Percentiles rank a stretch among this genome's conserved stretches.
These are phyloP conservation scores for Alectura lathami DNA, from an alignment of 2,113 vertebrate species.

Conservation along the genomic window DNA sequence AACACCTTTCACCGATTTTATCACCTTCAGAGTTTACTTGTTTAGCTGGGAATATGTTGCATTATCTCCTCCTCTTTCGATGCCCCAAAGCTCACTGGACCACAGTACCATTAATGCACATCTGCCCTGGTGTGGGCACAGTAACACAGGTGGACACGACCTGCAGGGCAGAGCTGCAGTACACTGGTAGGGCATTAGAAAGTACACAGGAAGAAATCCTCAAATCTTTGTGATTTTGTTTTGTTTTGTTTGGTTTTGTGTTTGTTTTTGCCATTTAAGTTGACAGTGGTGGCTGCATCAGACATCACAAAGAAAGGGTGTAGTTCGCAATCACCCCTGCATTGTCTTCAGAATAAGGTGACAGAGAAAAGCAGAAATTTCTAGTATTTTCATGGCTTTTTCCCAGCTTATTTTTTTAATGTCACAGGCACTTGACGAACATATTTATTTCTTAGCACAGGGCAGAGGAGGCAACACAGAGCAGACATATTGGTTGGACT, in stretches of 20 bases:
- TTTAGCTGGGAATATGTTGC: neutral
- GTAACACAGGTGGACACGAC: neutral
- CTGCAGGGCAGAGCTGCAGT: neutral
- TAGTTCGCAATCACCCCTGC: neutral
- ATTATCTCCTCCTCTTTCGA: neutral
- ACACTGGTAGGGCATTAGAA: neutral
- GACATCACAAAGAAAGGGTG: neutral
- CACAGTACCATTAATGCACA: neutral
- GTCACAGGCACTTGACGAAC: neutral
- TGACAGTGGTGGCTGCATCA: neutral
- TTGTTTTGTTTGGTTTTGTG: neutral
- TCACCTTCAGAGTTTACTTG: neutral
- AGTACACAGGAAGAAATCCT: neutral
- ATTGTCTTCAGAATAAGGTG: neutral
- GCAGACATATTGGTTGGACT: neutral
- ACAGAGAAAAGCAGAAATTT: neutral
- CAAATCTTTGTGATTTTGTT: neutral
- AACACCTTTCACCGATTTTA: neutral
- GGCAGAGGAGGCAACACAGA: neutral
- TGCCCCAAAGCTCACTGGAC: neutral
- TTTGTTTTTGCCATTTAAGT: neutral
- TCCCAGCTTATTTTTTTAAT: neutral
- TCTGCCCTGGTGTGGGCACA: accelerated
- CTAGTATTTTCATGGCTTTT: neutral
- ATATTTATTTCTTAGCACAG: neutral